Evolutionary conservation across 2,113 vertebrate genomes (phyloP), one percentile per base, ranked within the genome.

Genomic region (Neogobius melanostomus): DNA sequence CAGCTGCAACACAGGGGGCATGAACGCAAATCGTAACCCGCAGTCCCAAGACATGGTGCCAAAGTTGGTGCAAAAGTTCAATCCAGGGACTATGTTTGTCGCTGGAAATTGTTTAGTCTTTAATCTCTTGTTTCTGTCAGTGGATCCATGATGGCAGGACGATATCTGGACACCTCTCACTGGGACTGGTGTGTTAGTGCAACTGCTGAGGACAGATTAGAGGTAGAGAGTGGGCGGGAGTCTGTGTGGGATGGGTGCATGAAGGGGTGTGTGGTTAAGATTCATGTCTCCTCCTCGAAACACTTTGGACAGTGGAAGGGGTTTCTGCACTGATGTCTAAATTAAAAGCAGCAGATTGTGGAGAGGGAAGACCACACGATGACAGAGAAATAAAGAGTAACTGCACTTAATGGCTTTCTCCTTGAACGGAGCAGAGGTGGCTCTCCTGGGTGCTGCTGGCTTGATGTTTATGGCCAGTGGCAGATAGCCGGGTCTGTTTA

Each of bases 41-140:
- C 96, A 98, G 50, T 95, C 96, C 96, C 95, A 98, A 89, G 96
- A 96, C 96, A 98, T 98, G 91, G 52, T 83, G 50, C 54, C 71
- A 53, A 76, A 7, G 54, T 85, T 28, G 68, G 63, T 83, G 50
- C 54, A 72, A 53, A 76, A 7, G 54, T 85, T 28, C 68, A 60
- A 62, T 11, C 7, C 45, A 67, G 12, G 43, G 68, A 68, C 52
- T 16, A 16, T n/a, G 28, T 65, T 57, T 42, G 54, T 64, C 66
- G 43, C 11, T n/a, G 9, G 4, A 42, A 69, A 64, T 69, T 5
- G 28, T 56, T 43, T n/a, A 42, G 9, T 67, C 53, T 73, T 61
- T 75, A 68, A 69, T 79, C 62, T 49, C 69, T 16, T 68, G 65
- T 11, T 76, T 43, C 45, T 28, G 73, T 82, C 67, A 59, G 61